Evolutionary conservation across 2,797 vertebrate species (phyloP).

Genomic region (Sarcophilus harrisii): DNA sequence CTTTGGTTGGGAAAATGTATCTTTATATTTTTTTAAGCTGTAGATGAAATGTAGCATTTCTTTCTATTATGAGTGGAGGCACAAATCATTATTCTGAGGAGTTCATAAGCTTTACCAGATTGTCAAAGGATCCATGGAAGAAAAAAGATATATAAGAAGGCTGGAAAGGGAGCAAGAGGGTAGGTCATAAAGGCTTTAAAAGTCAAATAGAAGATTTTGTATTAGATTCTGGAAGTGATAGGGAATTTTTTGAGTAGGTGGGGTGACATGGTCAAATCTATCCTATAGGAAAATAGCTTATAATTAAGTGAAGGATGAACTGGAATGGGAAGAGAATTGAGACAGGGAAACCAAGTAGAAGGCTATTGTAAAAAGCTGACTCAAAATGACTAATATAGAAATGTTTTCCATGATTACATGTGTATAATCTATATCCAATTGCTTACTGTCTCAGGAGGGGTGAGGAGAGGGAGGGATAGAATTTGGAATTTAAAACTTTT

Average conservation of each 20-base stretch:
- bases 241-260: neutral
- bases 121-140: neutral
- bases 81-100: too few species aligned
- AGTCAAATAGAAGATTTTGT: neutral
- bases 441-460: neutral
- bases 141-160: neutral
- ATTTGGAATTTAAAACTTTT: neutral
- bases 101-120: too few species aligned
- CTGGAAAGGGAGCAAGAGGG: neutral
- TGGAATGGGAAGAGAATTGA: neutral
- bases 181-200: neutral
- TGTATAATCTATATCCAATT: neutral
- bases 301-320: neutral
- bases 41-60: too few species aligned
- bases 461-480: neutral
- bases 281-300: neutral
- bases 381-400: neutral
- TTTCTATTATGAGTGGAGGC: too few species aligned
- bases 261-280: neutral
- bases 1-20: too few species aligned
- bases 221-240: neutral
- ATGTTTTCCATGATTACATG: neutral
- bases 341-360: neutral
- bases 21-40: too few species aligned
- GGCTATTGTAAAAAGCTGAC: neutral